Evolutionary conservation across 2,888 invertebrate species (phyloP), one percentile per base, ranked within the genome.

Genomic region (Crematogaster levior): DNA sequence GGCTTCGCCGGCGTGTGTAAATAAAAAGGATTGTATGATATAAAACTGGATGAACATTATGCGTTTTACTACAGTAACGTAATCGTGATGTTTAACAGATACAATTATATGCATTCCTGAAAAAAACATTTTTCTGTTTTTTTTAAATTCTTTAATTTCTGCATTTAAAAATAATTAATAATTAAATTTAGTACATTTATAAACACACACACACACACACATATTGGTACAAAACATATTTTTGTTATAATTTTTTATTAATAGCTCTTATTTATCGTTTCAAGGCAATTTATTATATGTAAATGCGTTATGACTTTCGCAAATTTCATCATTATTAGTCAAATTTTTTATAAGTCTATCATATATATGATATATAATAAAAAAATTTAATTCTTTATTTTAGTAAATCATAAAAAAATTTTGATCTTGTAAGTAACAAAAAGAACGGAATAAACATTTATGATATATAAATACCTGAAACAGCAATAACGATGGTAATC

Each of bases 401-500:
- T 21, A 63, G 0, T 21, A 15, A 61, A 63, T 1, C 30, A 18
- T 30, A 37, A 21, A 37, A 21, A 61, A 37, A 37, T 7, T 40
- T 43, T 43, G 4, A 56, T 56, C 12, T 27, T 15, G 15, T 56
- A 10, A 56, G 53, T 53, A 15, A 24, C 12, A 24, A 2, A 56
- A 4, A 18, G 30, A 34, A 24, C 12, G 6, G 0, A 66, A 43
- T 43, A 3, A 5, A 9, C 1, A 3, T 46, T 61, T 66, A 10
- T 9, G n/a, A 68, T n/a, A 68, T 3, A 48, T 68, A 34, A 34
- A 72, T 77, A 77, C 75, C 75, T 63, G 63, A 51, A n/a, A 68
- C 0, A 1, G 68, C 75, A 66, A 68, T 68, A 2, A 68, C 18
- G n/a, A 68, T 9, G 0, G 53, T 66, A 37, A 3, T 77, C 53